Evolutionary conservation across 2,113 vertebrate species (phyloP).

Genomic region (Genyomyrus donnyi): DNA sequence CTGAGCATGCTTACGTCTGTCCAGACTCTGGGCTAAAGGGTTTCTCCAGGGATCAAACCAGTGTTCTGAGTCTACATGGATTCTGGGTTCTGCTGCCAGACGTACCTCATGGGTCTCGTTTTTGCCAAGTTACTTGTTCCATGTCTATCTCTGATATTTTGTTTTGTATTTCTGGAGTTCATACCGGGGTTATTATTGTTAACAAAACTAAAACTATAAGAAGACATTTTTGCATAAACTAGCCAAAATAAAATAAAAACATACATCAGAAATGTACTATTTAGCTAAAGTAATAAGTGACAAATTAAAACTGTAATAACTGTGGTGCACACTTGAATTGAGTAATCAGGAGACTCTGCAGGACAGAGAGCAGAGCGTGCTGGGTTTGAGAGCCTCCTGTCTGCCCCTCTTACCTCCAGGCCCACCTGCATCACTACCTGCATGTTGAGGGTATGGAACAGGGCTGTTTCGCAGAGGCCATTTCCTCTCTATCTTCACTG

Average conservation of each 20-base stretch:
- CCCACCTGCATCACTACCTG: conserved; percentile 92
- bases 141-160: background rate
- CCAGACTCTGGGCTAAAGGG: background rate
- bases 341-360: background rate
- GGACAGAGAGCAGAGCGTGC: background rate
- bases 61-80: background rate
- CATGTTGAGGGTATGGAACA: conserved; percentile 85
- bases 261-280: background rate
- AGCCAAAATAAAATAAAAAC: background rate
- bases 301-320: background rate
- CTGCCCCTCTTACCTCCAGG: conserved; percentile 51
- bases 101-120: background rate
- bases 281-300: background rate
- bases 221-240: background rate
- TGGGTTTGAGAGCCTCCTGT: background rate
- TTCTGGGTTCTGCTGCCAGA: background rate
- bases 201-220: background rate
- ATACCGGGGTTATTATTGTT: background rate
- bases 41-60: background rate
- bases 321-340: background rate
- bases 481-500: conserved; percentile 70
- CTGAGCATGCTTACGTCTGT: background rate
- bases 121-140: background rate
- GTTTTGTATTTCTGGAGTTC: background rate
- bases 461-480: conserved; percentile 73